A percentile compares a stretch with the other conserved stretches of the same genome.
Conservation (phyloP, 2,888 invertebrate genomes). For the Thymelicus sylvestris region DNA sequence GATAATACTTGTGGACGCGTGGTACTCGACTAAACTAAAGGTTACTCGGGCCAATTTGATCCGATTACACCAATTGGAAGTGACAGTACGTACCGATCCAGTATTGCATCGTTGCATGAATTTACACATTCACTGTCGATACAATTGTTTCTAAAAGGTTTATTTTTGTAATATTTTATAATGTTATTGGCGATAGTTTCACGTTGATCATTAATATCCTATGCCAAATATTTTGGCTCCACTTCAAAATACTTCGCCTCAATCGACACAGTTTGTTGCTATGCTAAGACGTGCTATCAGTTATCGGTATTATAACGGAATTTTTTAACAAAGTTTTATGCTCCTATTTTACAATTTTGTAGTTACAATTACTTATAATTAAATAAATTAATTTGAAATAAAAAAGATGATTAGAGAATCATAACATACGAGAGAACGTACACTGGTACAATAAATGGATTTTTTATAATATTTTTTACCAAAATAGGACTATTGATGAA, state of each 20-base stretch:
- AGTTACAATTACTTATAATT: too few species aligned
- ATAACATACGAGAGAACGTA: too few species aligned
- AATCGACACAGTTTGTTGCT: conserved; percentile 27
- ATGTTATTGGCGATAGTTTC: background rate
- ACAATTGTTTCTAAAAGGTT: background rate
- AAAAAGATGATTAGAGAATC: too few species aligned
- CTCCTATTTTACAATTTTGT: background rate
- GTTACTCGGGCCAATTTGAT: conserved; percentile 58
- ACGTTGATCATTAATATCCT: conserved; percentile 6
- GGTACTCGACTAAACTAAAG: conserved; percentile 49
- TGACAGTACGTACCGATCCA: conserved; percentile 41
- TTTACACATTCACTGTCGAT: conserved; percentile 23
- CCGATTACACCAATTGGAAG: conserved; percentile 67
- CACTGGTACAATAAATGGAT: too few species aligned
- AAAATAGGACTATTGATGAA: too few species aligned
- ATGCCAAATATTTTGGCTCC: conserved; percentile 31
- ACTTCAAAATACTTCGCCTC: conserved; percentile 14
- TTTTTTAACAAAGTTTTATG: background rate
- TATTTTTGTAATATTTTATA: background rate
- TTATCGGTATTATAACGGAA: background rate
- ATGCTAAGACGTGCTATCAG: conserved; percentile 6
- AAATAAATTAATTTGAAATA: too few species aligned
- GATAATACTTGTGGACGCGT: conserved; percentile 44
- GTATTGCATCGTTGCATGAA: conserved; percentile 27
- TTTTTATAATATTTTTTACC: too few species aligned